Evolutionary conservation across 2,888 invertebrate species (phyloP), one percentile per base, ranked within the genome.

Genomic region (Hemithea aestivaria): DNA sequence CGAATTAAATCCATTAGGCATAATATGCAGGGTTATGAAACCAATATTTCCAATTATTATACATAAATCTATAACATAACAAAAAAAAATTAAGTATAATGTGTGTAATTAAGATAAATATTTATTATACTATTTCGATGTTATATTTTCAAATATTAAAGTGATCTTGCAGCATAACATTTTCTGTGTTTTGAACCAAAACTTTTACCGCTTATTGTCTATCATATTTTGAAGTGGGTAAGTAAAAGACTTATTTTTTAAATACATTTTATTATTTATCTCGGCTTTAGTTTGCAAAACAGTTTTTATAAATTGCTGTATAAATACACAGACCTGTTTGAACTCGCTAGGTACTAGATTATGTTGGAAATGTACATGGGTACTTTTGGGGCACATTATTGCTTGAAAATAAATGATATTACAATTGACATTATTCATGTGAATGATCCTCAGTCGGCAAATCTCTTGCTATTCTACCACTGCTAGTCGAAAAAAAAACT

Each of bases 301-400:
- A 72, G 78, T 78, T 75, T 75, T 79, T 82, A 82, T 76, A 83
- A 83, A 79, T 73, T 62, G 76, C 77, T 78, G 74, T 79, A 81
- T 78, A 84, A 67, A 66, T 70, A 61, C 59, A 59, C 74, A 74
- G 75, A 64, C 66, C 61, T 58, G 62, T 63, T 59, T 56, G 50
- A 66, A 67, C 58, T 49, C 58, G 62, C 54, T 50, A 58, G 49
- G 9, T 2, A 20, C 48, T 40, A 50, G 46, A 41, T 45, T 34
- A 43, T 42, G 48, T 49, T 45, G 49, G 41, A 50, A 45, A 49
- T 45, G 46, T 46, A 47, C 24, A 44, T 40, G 41, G 34, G 25
- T 40, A 34, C 42, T 37, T 40, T 32, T 37, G 44, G 25, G 32
- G 39, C 35, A 11, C 27, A 27, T 10, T 7, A 20, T 37, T 27